Conservation (phyloP, 1,140 invertebrate genomes). For the Drosophila bocki region DNA sequence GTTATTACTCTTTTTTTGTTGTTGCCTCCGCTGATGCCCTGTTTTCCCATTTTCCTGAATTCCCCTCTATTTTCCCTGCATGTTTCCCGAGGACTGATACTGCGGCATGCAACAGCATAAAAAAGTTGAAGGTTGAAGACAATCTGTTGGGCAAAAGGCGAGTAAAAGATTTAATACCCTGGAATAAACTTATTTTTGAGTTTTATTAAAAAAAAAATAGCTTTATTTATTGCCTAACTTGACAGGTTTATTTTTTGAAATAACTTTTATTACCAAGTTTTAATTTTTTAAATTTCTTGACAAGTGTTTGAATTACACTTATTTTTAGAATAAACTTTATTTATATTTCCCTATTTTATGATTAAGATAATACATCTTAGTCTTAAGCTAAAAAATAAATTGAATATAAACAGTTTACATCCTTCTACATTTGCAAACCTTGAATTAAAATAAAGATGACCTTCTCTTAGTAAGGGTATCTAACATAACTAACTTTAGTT, state of each 20-base stretch:
- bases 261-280: too few species aligned
- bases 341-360: neutral
- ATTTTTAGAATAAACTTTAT: neutral
- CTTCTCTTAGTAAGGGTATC: slow-evolving; percentile 27
- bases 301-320: too few species aligned
- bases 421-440: neutral
- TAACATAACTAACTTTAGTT: slow-evolving; percentile 41
- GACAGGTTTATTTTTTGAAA: too few species aligned
- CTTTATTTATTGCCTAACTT: too few species aligned
- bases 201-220: neutral
- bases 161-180: neutral
- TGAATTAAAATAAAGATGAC: neutral
- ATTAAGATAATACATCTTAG: neutral
- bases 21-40: slow-evolving; percentile 18
- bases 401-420: too few species aligned
- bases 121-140: slow-evolving; percentile 51
- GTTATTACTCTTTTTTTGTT: slow-evolving; percentile 80
- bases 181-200: neutral
- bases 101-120: slow-evolving; percentile 67
- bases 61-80: slow-evolving; percentile 10
- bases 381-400: too few species aligned
- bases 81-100: slow-evolving; percentile 21
- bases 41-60: slow-evolving; percentile 25
- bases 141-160: neutral
- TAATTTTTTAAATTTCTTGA: too few species aligned